Percentiles rank a stretch among this genome's conserved stretches.
These are phyloP conservation scores for Catharus bicknelli DNA, from an alignment of 2,113 vertebrate species.

Conservation along the genomic window DNA sequence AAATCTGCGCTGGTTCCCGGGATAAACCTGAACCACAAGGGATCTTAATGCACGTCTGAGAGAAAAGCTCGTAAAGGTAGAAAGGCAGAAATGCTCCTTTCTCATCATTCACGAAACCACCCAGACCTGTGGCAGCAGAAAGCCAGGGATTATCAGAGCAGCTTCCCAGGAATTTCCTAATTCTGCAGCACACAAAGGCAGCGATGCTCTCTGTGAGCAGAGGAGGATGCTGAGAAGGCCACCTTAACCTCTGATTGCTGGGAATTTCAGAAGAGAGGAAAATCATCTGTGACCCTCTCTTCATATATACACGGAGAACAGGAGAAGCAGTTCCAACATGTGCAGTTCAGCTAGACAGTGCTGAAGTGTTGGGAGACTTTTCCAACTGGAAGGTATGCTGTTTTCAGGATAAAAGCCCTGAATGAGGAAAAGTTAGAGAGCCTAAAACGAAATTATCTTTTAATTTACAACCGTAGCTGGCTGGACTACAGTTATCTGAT, in stretches of 20 bases:
- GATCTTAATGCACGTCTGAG: fast-evolving
- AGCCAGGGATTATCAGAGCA: background rate
- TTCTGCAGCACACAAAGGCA: background rate
- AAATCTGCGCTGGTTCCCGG: background rate
- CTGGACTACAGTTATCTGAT: background rate
- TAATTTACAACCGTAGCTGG: background rate
- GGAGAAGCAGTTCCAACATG: background rate
- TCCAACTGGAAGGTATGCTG: background rate
- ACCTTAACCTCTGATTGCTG: fast-evolving
- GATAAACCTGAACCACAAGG: fast-evolving
- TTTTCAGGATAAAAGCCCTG: background rate
- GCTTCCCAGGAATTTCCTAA: background rate
- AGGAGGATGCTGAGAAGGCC: background rate
- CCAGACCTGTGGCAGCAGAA: background rate
- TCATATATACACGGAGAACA: no score
- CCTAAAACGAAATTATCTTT: background rate
- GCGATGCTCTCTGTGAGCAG: background rate
- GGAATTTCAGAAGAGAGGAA: background rate
- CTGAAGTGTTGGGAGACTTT: background rate
- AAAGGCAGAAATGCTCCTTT: background rate
- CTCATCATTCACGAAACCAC: background rate
- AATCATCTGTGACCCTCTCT: background rate
- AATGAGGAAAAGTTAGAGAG: background rate
- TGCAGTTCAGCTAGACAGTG: background rate
- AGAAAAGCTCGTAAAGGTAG: background rate